Evolutionary conservation across 1,140 invertebrate genomes (phyloP).

Genomic region (Heliconius eleuchia): DNA sequence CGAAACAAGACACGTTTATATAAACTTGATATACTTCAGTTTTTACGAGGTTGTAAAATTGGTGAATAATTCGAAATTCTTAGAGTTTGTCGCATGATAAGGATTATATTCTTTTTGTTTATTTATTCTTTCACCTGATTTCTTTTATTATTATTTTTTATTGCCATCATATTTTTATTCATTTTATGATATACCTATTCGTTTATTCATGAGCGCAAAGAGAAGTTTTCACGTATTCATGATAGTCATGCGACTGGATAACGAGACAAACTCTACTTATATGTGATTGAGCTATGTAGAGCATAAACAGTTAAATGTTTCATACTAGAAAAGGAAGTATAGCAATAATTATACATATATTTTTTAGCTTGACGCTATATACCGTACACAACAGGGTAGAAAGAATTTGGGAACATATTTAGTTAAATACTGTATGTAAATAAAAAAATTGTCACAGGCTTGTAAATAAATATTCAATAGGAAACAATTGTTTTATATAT

Average conservation of each 20-base stretch:
- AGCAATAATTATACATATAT: no score
- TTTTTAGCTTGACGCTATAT: no score
- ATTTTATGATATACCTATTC: background rate
- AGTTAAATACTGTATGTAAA: no score
- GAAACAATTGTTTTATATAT: background rate
- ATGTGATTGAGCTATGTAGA: no score
- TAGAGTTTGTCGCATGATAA: conserved; percentile 25
- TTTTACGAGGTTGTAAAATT: conserved; percentile 27
- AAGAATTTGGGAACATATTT: no score
- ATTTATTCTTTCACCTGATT: background rate
- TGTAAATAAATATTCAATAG: background rate
- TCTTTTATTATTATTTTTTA: background rate
- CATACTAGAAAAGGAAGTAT: no score
- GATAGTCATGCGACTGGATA: no score
- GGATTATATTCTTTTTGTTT: conserved; percentile 16
- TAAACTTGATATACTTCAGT: background rate
- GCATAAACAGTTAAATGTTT: no score
- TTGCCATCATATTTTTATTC: background rate
- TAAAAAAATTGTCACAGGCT: no score
- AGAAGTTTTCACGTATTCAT: background rate
- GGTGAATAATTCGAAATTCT: conserved; percentile 25
- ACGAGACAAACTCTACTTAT: no score
- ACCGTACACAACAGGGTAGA: no score
- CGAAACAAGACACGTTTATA: conserved; percentile 35
- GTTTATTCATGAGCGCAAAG: background rate